These are phyloP conservation scores for Palythoa grandiflora DNA, from an alignment of 92 coral and sea anemone genomes.

Conservation along the genomic window DNA sequence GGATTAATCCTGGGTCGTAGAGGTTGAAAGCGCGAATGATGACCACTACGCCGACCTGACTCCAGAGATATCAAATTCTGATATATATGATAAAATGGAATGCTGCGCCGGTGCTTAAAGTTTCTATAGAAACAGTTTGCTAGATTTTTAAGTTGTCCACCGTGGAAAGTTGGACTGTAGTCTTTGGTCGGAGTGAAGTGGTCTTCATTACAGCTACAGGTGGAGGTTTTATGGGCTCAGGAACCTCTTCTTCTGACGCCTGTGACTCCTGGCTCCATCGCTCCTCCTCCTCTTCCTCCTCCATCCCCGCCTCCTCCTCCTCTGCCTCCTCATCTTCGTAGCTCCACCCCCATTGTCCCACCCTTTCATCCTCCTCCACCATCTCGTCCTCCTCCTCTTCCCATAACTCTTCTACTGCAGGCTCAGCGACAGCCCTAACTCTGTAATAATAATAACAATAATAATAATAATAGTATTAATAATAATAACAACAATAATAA, in stretches of 20 bases:
- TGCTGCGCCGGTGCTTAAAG: too few species aligned
- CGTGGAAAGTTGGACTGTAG: too few species aligned
- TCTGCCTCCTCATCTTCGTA: slow-evolving; percentile 47
- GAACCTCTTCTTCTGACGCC: slow-evolving; percentile 27
- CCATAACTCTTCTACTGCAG: slow-evolving; percentile 25
- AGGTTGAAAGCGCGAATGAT: too few species aligned
- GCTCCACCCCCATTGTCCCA: slow-evolving; percentile 25
- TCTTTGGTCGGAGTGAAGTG: not conserved
- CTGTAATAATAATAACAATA: not conserved
- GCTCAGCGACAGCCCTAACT: slow-evolving; percentile 22
- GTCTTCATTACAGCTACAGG: not conserved
- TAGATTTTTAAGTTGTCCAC: too few species aligned
- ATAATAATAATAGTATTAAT: not conserved
- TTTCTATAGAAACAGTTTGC: not conserved
- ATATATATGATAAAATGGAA: too few species aligned
- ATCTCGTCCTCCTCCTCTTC: slow-evolving; percentile 52
- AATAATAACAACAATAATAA: not conserved
- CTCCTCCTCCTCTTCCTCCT: slow-evolving; percentile 31
- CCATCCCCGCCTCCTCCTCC: slow-evolving; percentile 23
- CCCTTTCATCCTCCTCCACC: slow-evolving; percentile 51
- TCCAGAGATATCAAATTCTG: too few species aligned
- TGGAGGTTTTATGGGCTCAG: not conserved
- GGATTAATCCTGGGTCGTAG: too few species aligned
- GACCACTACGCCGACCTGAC: too few species aligned
- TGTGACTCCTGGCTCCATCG: not conserved